Conservation (phyloP, 2,113 vertebrate genomes). For the Bubo blakistoni region DNA sequence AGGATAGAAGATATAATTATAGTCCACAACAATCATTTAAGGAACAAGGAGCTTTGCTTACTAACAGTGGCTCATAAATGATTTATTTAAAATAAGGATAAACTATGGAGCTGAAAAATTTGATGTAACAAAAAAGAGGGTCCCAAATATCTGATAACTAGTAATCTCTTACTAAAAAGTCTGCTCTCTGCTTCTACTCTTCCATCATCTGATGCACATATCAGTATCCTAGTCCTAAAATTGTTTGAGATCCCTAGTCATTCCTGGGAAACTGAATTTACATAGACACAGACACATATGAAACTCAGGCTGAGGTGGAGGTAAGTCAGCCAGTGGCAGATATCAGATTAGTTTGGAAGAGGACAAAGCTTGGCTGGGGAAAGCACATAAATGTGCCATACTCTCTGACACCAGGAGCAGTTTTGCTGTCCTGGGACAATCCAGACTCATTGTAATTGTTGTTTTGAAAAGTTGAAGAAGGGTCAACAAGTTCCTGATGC, state of each 20-base stretch:
- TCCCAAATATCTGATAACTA: not conserved
- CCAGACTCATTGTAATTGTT: not conserved
- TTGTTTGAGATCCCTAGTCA: not conserved
- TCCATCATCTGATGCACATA: not conserved
- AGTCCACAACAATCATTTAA: not conserved
- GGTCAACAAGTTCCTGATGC: not conserved
- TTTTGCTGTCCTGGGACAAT: not conserved
- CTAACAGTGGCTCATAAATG: not conserved
- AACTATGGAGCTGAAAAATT: not conserved
- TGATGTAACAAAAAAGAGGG: not conserved
- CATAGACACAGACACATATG: not conserved
- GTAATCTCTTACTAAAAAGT: not conserved
- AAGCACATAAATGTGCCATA: accelerated
- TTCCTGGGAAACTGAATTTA: not conserved
- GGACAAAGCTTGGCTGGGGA: not conserved
- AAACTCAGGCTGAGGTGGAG: not conserved
- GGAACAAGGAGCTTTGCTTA: not conserved
- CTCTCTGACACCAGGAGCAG: not conserved
- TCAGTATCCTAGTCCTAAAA: not conserved
- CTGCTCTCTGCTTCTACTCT: not conserved
- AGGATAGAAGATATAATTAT: not conserved
- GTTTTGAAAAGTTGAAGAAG: not conserved
- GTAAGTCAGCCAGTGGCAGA: not conserved
- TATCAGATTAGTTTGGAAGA: not conserved
- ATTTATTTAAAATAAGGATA: not conserved